phyloP scores from a whole-genome alignment of 2,888 invertebrate species.

The Blomia tropicalis region DNA sequence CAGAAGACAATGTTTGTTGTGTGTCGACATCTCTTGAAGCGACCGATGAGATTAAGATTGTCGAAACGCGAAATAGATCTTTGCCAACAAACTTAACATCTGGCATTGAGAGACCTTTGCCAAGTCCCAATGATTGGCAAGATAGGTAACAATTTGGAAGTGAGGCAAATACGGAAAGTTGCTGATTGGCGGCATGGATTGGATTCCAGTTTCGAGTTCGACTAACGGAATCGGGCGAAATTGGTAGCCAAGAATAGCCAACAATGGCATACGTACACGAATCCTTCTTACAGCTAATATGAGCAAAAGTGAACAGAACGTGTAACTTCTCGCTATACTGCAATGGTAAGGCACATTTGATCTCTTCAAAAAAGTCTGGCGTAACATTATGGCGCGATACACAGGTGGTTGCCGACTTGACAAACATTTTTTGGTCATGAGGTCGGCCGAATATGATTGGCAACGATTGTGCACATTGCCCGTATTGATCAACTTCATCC shows the following conservation, averaged over 20 bases:
- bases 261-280: slow-evolving; percentile 46
- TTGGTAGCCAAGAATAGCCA: slow-evolving; percentile 83
- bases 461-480: slow-evolving; percentile 41
- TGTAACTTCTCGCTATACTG: slow-evolving; percentile 62
- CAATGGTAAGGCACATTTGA: slow-evolving; percentile 75
- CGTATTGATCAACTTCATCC: slow-evolving; percentile 51
- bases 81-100: slow-evolving; percentile 86
- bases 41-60: slow-evolving; percentile 74
- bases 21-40: slow-evolving; percentile 64
- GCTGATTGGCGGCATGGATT: slow-evolving; percentile 48
- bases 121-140: slow-evolving; percentile 71
- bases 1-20: not conserved
- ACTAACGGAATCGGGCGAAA: slow-evolving; percentile 48
- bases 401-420: slow-evolving; percentile 43
- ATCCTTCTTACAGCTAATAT: slow-evolving; percentile 57
- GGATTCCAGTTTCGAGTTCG: slow-evolving; percentile 26
- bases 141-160: slow-evolving; percentile 75
- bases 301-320: slow-evolving; percentile 82
- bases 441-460: slow-evolving; percentile 63
- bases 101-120: slow-evolving; percentile 74
- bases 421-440: slow-evolving; percentile 40
- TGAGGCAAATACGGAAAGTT: slow-evolving; percentile 67
- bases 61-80: slow-evolving; percentile 63
- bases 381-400: slow-evolving; percentile 76
- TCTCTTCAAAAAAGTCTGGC: slow-evolving; percentile 80